These are phyloP conservation scores for Cheilosia grossa DNA, from an alignment of 2,888 invertebrate species.

Conservation along the genomic window DNA sequence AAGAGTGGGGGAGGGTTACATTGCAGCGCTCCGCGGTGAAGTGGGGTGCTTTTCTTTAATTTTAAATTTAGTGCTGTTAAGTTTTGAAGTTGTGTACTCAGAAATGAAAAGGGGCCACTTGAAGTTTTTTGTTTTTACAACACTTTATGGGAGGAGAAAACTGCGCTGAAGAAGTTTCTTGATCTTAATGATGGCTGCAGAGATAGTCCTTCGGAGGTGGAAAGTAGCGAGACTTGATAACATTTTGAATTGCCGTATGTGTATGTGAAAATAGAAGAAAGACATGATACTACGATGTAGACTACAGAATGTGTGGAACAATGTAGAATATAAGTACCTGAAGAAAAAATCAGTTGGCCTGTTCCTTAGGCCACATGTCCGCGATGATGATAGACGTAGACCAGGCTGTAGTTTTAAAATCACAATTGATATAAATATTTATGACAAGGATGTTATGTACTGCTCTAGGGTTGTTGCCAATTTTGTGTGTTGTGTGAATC, in stretches of 20 bases:
- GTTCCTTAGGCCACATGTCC: no score
- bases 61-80: constrained; percentile 52
- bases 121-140: constrained; percentile 44
- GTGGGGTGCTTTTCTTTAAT: constrained; percentile 57
- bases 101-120: constrained; percentile 1
- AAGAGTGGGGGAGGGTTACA: neutral
- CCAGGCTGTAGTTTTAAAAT: no score
- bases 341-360: no score
- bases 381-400: no score
- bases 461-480: no score
- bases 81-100: constrained; percentile 29
- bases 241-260: neutral
- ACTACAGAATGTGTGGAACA: no score
- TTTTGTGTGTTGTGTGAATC: no score
- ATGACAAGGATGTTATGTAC: no score
- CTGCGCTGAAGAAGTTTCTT: constrained; percentile 34
- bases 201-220: constrained; percentile 7
- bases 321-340: no score
- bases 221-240: constrained; percentile 2
- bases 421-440: no score
- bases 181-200: constrained; percentile 36
- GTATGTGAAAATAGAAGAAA: neutral
- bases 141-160: constrained; percentile 31
- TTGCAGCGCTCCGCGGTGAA: neutral
- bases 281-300: no score